These are phyloP conservation scores for Cichladusa arquata DNA, from an alignment of 2,113 vertebrate species.

Conservation along the genomic window DNA sequence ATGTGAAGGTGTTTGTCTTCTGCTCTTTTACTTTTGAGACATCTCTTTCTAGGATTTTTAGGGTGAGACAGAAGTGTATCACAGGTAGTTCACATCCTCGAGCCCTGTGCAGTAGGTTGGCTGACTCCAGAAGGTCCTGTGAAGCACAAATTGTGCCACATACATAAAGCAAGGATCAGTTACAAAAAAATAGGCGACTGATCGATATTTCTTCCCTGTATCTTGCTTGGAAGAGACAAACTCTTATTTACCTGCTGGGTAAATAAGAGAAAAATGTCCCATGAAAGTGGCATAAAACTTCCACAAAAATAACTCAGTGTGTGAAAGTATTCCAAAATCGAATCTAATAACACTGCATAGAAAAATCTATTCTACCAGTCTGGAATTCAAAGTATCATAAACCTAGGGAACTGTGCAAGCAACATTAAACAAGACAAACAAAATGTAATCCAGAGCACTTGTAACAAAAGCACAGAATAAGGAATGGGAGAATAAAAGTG, in stretches of 20 bases:
- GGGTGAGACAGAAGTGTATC: neutral
- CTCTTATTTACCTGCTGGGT: neutral
- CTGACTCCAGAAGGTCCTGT: neutral
- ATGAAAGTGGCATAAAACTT: slow-evolving; percentile 39
- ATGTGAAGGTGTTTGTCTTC: neutral
- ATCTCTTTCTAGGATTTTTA: neutral
- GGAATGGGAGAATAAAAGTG: slow-evolving; percentile 59
- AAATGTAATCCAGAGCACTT: slow-evolving; percentile 49
- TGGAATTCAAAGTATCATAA: slow-evolving; percentile 70
- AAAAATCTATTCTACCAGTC: slow-evolving; percentile 71
- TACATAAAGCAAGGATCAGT: neutral
- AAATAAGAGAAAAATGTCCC: slow-evolving; percentile 37
- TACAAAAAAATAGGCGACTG: neutral
- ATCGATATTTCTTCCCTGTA: neutral
- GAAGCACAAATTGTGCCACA: neutral
- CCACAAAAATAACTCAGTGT: slow-evolving; percentile 61
- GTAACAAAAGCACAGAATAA: slow-evolving; percentile 61
- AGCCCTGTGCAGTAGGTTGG: neutral
- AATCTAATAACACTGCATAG: slow-evolving; percentile 68
- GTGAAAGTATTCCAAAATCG: slow-evolving; percentile 72
- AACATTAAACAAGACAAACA: slow-evolving; percentile 63
- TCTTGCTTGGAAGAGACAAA: neutral
- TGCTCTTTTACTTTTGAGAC: neutral
- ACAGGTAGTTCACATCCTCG: accelerated
- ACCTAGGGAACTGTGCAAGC: slow-evolving; percentile 42